Conservation (phyloP, 2,113 vertebrate genomes). For the Tauraco erythrolophus region DNA sequence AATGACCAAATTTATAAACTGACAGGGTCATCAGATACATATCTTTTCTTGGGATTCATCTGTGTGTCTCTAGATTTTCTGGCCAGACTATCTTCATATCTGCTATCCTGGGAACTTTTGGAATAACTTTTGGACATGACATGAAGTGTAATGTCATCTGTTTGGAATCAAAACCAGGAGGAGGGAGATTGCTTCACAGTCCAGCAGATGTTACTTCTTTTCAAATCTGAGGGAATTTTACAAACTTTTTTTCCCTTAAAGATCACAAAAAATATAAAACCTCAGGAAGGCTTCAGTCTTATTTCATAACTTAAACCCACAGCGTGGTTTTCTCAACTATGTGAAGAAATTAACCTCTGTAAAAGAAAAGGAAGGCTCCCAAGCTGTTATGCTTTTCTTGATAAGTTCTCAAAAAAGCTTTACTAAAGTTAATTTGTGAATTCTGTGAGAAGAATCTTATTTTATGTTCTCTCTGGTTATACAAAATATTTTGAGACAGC, state of each 20-base stretch:
- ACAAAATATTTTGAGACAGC: slow-evolving; percentile 40
- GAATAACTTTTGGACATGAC: slow-evolving; percentile 8
- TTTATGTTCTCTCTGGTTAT: slow-evolving; percentile 18
- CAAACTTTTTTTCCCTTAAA: neutral
- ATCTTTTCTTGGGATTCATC: slow-evolving; percentile 21
- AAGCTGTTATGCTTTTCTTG: slow-evolving; percentile 14
- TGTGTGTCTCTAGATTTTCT: slow-evolving; percentile 24
- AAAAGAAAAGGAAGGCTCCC: slow-evolving; percentile 19
- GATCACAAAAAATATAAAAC: slow-evolving; percentile 1
- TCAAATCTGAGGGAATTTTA: neutral
- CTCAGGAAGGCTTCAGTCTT: neutral
- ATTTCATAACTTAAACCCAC: neutral
- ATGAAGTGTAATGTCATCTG: slow-evolving; percentile 47
- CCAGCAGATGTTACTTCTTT: slow-evolving; percentile 47
- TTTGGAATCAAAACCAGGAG: slow-evolving; percentile 39
- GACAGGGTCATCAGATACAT: neutral
- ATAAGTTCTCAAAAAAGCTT: slow-evolving; percentile 20
- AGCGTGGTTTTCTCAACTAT: neutral
- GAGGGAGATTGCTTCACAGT: neutral
- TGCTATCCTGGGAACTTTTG: slow-evolving; percentile 21
- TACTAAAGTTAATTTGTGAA: slow-evolving; percentile 33
- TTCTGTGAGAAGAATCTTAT: slow-evolving; percentile 33
- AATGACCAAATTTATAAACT: neutral
- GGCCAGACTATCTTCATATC: neutral
- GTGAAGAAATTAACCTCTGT: slow-evolving; percentile 17